phyloP scores from a whole-genome alignment of 2,113 vertebrate species.

The Craseonycteris thonglongyai region DNA sequence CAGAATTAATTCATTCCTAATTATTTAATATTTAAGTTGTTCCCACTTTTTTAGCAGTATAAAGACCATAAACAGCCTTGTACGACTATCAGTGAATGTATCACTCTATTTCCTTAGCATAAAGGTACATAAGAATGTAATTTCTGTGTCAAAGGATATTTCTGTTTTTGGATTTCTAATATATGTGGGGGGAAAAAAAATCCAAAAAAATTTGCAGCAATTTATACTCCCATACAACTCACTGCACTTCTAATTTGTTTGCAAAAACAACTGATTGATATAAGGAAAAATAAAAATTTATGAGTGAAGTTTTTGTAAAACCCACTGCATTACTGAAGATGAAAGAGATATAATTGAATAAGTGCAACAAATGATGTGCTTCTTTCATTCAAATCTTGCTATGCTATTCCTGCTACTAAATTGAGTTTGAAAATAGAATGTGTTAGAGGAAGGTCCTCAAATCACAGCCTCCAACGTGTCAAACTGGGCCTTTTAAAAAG shows the following conservation, averaged over 20 bases:
- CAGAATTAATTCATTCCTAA: neutral
- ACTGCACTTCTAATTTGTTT: neutral
- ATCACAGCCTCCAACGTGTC: neutral
- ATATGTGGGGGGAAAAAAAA: neutral
- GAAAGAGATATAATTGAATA: neutral
- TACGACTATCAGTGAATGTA: neutral
- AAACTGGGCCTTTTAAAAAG: neutral
- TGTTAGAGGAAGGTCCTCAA: neutral
- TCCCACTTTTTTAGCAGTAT: neutral
- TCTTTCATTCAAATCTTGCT: neutral
- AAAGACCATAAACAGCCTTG: neutral
- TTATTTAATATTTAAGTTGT: neutral
- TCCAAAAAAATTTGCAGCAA: neutral
- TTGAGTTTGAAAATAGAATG: neutral
- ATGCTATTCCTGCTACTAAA: neutral
- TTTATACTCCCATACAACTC: neutral
- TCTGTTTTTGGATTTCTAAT: neutral
- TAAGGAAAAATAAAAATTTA: neutral
- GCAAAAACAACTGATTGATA: neutral
- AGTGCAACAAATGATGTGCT: neutral
- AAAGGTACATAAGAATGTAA: neutral
- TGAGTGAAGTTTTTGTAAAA: neutral
- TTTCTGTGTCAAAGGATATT: neutral
- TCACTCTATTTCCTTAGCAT: neutral
- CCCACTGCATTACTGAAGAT: neutral